These are phyloP conservation scores for Megalops cyprinoides DNA, from an alignment of 2,797 vertebrate species.

Conservation along the genomic window DNA sequence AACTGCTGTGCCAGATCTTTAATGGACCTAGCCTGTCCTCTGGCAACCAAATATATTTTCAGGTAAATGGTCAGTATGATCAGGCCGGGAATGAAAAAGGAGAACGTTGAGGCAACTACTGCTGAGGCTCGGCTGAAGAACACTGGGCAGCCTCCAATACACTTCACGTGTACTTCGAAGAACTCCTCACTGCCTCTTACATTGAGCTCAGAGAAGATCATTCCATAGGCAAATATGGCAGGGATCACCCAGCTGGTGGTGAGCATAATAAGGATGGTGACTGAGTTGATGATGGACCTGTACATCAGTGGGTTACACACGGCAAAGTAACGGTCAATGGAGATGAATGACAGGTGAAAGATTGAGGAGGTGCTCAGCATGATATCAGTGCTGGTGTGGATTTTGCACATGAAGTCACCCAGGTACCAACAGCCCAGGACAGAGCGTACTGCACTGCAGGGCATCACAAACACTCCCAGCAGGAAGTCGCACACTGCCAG, in stretches of 20 bases:
- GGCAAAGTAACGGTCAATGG: constrained; percentile 75
- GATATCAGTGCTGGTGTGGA: constrained; percentile 72
- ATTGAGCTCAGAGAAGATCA: constrained; percentile 75
- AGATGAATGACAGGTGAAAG: constrained; percentile 78
- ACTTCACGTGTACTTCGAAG: constrained; percentile 60
- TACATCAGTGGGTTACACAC: constrained; percentile 83
- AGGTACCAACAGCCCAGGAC: constrained; percentile 75
- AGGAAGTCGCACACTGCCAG: constrained; percentile 62
- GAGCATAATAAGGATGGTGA: constrained; percentile 71
- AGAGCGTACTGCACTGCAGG: constrained; percentile 68
- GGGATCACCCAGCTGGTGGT: constrained; percentile 76
- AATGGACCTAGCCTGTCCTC: constrained; percentile 76
- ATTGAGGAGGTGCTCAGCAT: constrained; percentile 78
- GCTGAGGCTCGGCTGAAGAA: constrained; percentile 75
- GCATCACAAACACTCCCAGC: constrained; percentile 44
- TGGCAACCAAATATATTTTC: constrained; percentile 82
- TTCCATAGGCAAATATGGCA: constrained; percentile 73
- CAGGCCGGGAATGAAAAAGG: constrained; percentile 78
- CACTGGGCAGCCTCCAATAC: constrained; percentile 69
- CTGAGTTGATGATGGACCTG: constrained; percentile 67
- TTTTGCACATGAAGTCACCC: constrained; percentile 76
- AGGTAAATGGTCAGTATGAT: constrained; percentile 80
- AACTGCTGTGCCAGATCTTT: constrained; percentile 52
- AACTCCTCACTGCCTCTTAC: constrained; percentile 63
- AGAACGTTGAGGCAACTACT: constrained; percentile 51